Percentiles rank a stretch among this genome's conserved stretches.
Conservation (phyloP, 1,140 invertebrate species). For the Neodiprion lecontei region DNA sequence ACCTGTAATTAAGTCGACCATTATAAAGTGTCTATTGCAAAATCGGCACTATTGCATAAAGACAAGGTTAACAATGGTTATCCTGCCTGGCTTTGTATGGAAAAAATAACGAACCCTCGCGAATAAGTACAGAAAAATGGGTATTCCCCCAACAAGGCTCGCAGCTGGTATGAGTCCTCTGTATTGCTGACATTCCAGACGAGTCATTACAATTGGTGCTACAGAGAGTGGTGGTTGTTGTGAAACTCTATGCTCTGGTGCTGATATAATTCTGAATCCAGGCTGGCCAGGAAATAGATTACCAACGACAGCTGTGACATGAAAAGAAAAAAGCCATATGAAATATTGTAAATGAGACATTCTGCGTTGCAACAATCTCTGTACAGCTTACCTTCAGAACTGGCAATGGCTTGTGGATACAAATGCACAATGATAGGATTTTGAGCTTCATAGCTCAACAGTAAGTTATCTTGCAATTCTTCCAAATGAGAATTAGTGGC, state of each 20-base stretch:
- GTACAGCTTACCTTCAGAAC: conserved; percentile 58
- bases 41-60: neutral
- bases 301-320: conserved; percentile 46
- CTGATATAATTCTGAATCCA: conserved; percentile 58
- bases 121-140: conserved; percentile 68
- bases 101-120: conserved; percentile 60
- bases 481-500: conserved; percentile 55
- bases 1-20: conserved; percentile 50
- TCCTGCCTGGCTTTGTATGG: neutral
- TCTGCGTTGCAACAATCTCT: too few relatives aligned
- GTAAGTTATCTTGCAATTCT: conserved; percentile 67
- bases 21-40: neutral
- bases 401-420: conserved; percentile 66
- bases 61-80: neutral
- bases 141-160: conserved; percentile 65
- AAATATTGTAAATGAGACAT: neutral
- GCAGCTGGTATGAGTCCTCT: conserved; percentile 64
- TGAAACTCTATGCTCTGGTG: conserved; percentile 56
- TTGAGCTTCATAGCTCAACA: conserved; percentile 67
- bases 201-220: conserved; percentile 47
- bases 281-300: conserved; percentile 60
- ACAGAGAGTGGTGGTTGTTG: conserved; percentile 60
- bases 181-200: conserved; percentile 58
- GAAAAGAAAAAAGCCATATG: neutral
- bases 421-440: conserved; percentile 64